These are phyloP conservation scores for Scleropages formosus DNA, from an alignment of 2,797 vertebrate genomes.

Conservation along the genomic window DNA sequence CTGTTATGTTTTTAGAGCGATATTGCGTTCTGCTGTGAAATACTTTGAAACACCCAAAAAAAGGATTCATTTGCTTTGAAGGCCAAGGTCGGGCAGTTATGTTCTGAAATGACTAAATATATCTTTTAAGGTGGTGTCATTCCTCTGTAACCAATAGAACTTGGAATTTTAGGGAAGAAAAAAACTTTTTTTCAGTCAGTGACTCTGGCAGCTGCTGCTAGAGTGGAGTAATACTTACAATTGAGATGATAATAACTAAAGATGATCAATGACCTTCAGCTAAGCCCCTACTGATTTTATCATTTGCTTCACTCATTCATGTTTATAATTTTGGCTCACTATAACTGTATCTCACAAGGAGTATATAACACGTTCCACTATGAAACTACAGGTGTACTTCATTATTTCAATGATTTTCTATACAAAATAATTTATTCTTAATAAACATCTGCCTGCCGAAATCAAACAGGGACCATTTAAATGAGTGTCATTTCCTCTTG, in stretches of 20 bases:
- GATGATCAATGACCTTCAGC: slow-evolving; percentile 36
- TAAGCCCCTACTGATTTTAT: slow-evolving; percentile 34
- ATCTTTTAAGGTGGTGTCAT: too few relatives aligned
- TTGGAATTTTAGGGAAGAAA: neutral
- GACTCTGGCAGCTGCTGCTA: neutral
- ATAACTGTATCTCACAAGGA: slow-evolving; percentile 20
- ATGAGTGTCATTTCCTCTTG: neutral
- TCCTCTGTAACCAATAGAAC: too few relatives aligned
- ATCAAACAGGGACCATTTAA: neutral
- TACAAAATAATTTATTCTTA: neutral
- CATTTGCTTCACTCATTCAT: slow-evolving; percentile 33
- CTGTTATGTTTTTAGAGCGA: too few relatives aligned
- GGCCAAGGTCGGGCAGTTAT: too few relatives aligned
- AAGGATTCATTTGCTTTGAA: neutral
- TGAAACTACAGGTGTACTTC: neutral
- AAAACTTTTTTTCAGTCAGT: neutral
- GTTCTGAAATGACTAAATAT: too few relatives aligned
- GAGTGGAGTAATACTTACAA: slow-evolving; percentile 38
- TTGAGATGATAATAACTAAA: slow-evolving; percentile 53
- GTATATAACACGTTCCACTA: slow-evolving; percentile 39
- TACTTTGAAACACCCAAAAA: too few relatives aligned
- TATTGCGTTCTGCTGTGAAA: neutral
- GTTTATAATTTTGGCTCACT: slow-evolving; percentile 39
- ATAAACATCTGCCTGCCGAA: neutral
- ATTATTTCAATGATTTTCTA: neutral